phyloP scores from a whole-genome alignment of 2,113 vertebrate genomes.

The Saiga tatarica region DNA sequence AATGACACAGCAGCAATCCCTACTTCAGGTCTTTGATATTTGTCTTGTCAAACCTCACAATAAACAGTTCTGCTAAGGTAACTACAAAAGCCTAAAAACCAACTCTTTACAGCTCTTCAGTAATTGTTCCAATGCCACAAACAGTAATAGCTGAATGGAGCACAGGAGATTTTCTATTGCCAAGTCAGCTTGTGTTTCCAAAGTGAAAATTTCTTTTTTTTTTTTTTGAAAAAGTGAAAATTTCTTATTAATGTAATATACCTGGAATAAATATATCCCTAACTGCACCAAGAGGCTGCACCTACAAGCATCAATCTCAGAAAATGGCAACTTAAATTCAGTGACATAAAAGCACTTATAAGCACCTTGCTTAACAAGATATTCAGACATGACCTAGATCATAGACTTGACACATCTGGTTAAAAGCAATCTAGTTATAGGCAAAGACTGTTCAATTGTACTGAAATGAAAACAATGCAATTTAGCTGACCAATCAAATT shows the following conservation, averaged over 20 bases:
- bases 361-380: not conserved
- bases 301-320: not conserved
- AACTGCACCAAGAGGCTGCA: not conserved
- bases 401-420: not conserved
- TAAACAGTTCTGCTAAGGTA: not conserved
- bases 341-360: not conserved
- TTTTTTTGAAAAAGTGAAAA: not conserved
- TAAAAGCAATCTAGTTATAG: not conserved
- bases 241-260: not conserved
- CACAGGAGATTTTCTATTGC: not conserved
- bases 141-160: not conserved
- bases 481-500: not conserved
- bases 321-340: conserved; percentile 43
- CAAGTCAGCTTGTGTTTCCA: not conserved
- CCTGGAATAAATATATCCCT: not conserved
- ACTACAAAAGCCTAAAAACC: not conserved
- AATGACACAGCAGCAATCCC: not conserved
- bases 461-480: conserved; percentile 32
- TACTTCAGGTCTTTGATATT: not conserved
- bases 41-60: not conserved
- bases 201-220: not conserved
- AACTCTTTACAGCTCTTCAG: not conserved
- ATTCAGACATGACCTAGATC: not conserved
- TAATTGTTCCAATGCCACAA: not conserved
- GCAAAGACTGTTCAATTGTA: not conserved